Evolutionary conservation across 2,113 vertebrate genomes (phyloP).

Genomic region (Amia ocellicauda): DNA sequence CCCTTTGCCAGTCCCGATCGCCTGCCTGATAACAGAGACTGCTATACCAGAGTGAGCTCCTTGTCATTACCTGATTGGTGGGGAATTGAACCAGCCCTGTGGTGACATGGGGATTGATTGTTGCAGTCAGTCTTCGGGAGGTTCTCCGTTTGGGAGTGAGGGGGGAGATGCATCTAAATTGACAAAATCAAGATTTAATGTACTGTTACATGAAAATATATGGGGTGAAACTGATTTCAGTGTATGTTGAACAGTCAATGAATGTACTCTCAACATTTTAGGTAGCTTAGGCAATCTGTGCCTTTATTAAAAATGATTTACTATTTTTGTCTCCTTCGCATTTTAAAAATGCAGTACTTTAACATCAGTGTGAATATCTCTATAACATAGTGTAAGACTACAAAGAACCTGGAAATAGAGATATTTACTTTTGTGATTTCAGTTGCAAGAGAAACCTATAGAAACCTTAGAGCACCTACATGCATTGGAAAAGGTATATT

Average conservation of each 20-base stretch:
- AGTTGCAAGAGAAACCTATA: too few species aligned
- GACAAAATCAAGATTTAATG: slow-evolving; percentile 11
- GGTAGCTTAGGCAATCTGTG: background rate
- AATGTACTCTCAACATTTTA: slow-evolving; percentile 16
- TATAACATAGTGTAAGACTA: too few species aligned
- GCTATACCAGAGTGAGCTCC: background rate
- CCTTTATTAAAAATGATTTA: too few species aligned
- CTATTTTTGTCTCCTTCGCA: too few species aligned
- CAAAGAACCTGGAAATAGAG: too few species aligned
- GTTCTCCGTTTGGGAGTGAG: background rate
- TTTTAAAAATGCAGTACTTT: too few species aligned
- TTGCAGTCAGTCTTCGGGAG: slow-evolving; percentile 3
- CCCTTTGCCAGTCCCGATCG: background rate
- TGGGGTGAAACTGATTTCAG: background rate
- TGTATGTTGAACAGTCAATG: slow-evolving; percentile 21
- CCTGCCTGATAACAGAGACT: background rate
- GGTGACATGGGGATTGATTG: slow-evolving; percentile 12
- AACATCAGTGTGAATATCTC: too few species aligned
- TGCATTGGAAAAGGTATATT: too few species aligned
- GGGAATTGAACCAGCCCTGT: slow-evolving; percentile 1
- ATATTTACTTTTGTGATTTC: too few species aligned
- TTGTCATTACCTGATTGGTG: slow-evolving; percentile 26
- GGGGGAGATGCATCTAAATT: background rate
- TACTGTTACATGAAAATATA: slow-evolving; percentile 7
- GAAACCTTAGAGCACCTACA: too few species aligned